These are phyloP conservation scores for Botia almorhae DNA, from an alignment of 2,797 vertebrate genomes.

Conservation along the genomic window DNA sequence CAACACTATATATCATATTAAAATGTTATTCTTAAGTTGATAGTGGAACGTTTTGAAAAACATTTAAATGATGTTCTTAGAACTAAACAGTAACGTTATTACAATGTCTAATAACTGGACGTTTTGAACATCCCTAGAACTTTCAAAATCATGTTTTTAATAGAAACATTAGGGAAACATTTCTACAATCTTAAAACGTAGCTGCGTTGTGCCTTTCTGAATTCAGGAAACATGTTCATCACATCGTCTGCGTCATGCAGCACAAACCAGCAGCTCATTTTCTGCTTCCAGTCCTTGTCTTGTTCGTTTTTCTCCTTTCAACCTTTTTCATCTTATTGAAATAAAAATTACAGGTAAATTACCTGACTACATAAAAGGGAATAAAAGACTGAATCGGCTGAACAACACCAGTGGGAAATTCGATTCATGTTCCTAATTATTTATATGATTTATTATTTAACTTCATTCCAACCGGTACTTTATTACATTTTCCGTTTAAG, in stretches of 20 bases:
- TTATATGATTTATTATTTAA: background rate
- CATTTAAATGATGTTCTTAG: no score
- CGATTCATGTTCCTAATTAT: background rate
- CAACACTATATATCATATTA: no score
- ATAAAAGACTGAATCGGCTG: background rate
- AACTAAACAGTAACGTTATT: no score
- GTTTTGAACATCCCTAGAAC: no score
- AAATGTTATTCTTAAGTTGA: no score
- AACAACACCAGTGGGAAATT: background rate
- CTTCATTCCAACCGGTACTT: background rate
- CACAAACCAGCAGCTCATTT: background rate
- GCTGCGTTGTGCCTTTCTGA: background rate
- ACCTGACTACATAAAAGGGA: background rate
- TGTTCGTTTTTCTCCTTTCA: background rate
- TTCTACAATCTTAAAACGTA: no score
- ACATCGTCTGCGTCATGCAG: background rate
- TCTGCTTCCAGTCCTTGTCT: background rate
- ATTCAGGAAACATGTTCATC: conserved; percentile 26
- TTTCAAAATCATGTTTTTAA: no score
- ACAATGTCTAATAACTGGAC: no score
- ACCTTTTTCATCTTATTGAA: background rate
- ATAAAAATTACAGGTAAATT: background rate
- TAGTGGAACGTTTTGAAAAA: no score
- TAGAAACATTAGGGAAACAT: no score
- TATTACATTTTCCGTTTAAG: background rate